Evolutionary conservation across 1,140 invertebrate species (phyloP).

Genomic region (Orius insidiosus): DNA sequence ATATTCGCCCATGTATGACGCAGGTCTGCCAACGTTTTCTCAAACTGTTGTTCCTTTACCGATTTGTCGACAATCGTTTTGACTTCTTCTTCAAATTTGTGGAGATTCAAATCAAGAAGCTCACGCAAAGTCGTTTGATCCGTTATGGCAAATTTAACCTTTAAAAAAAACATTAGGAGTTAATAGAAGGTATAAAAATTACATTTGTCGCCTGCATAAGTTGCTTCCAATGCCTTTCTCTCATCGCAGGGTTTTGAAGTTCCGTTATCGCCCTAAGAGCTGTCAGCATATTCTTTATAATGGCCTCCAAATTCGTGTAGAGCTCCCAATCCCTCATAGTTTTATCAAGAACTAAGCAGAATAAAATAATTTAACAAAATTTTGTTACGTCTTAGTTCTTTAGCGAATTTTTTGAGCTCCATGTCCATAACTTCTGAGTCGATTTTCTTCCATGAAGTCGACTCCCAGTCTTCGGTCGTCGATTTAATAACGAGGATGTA

Average conservation of each 20-base stretch:
- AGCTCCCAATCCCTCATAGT: constrained; percentile 68
- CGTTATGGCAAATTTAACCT: constrained; percentile 56
- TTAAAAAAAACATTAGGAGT: constrained; percentile 12
- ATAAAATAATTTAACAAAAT: constrained; percentile 8
- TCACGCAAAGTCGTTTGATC: constrained; percentile 67
- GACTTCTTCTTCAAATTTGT: constrained; percentile 86
- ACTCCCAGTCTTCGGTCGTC: constrained; percentile 79
- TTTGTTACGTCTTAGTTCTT: constrained; percentile 48
- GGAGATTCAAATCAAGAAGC: constrained; percentile 68
- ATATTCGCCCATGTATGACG: constrained; percentile 63
- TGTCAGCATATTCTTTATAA: constrained; percentile 70
- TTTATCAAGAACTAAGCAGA: constrained; percentile 52
- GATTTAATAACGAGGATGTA: constrained; percentile 65
- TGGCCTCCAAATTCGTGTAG: constrained; percentile 48
- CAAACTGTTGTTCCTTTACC: constrained; percentile 88
- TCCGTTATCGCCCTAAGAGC: constrained; percentile 77
- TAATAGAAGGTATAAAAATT: constrained; percentile 15
- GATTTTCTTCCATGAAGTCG: constrained; percentile 78
- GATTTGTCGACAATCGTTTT: constrained; percentile 90
- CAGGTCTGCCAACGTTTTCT: constrained; percentile 75
- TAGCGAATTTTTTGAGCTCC: constrained; percentile 80
- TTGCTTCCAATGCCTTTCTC: constrained; percentile 82
- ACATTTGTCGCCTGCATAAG: constrained; percentile 82
- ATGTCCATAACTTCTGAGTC: constrained; percentile 88
- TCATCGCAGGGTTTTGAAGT: constrained; percentile 83